Evolutionary conservation across 2,888 invertebrate genomes (phyloP).

Genomic region (Lepetodrilus schrolli): DNA sequence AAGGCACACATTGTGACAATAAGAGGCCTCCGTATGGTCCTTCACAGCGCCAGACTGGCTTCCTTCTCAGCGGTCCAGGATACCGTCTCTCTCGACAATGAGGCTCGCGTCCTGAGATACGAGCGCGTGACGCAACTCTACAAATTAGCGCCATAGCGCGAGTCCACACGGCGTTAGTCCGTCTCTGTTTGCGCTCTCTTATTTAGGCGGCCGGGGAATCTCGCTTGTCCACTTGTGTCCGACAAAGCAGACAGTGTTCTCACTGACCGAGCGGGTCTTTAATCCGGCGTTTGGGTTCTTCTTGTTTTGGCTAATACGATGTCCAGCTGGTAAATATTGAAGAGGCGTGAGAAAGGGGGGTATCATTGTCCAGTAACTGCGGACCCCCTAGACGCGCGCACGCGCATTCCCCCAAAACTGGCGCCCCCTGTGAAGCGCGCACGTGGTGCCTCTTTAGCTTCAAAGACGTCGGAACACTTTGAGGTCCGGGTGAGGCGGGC

Average conservation of each 20-base stretch:
- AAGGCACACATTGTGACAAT: neutral
- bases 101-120: neutral
- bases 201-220: neutral
- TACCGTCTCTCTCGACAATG: neutral
- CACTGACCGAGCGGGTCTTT: neutral
- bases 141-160: neutral
- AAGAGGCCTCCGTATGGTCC: neutral
- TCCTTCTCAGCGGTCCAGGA: no score
- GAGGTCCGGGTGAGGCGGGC: neutral
- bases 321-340: conserved; percentile 19
- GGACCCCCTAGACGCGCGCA: conserved; percentile 9
- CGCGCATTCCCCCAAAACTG: neutral
- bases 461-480: conserved; percentile 1
- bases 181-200: neutral
- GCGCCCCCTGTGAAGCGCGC: conserved; percentile 5
- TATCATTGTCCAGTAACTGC: neutral
- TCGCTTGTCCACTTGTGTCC: neutral
- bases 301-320: neutral
- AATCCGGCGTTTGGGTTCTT: conserved; percentile 2
- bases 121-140: neutral
- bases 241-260: conserved; percentile 7
- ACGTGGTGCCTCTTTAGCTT: conserved; percentile 9
- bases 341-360: neutral
- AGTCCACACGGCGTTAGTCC: neutral
- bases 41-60: neutral